A percentile compares a stretch with the other conserved stretches of the same genome.
These are phyloP conservation scores for Odocoileus virginianus DNA, from an alignment of 2,113 vertebrate species.

Conservation along the genomic window DNA sequence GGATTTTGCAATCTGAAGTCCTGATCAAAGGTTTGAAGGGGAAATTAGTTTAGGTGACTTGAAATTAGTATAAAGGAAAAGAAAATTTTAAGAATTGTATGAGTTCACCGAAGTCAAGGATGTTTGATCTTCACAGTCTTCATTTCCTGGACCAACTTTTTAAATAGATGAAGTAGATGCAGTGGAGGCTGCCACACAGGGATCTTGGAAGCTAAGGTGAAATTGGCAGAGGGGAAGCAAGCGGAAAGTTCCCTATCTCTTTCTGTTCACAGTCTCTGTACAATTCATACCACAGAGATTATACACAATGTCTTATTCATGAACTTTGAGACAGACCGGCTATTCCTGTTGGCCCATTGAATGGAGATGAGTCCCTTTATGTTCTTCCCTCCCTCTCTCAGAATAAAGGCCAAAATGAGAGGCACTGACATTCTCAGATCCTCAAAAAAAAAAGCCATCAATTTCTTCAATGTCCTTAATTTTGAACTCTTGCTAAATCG, in stretches of 20 bases:
- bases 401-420: constrained; percentile 22
- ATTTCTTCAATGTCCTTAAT: background rate
- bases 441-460: background rate
- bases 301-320: constrained; percentile 61
- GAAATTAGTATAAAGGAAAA: constrained; percentile 44
- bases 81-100: constrained; percentile 12
- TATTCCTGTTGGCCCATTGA: constrained; percentile 62
- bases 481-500: background rate
- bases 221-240: constrained; percentile 22
- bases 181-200: background rate
- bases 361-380: constrained; percentile 5
- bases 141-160: background rate
- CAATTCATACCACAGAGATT: constrained; percentile 72
- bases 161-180: background rate
- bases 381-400: background rate
- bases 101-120: constrained; percentile 46
- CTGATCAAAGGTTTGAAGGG: constrained; percentile 47
- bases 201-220: background rate
- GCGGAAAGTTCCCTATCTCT: background rate
- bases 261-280: constrained; percentile 25
- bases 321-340: constrained; percentile 60
- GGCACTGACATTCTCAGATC: background rate
- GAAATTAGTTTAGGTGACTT: constrained; percentile 52
- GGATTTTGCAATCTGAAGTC: constrained; percentile 11
- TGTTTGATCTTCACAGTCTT: background rate